These are phyloP conservation scores for Hirundichthys speculiger DNA, from an alignment of 2,113 vertebrate genomes.

Conservation along the genomic window DNA sequence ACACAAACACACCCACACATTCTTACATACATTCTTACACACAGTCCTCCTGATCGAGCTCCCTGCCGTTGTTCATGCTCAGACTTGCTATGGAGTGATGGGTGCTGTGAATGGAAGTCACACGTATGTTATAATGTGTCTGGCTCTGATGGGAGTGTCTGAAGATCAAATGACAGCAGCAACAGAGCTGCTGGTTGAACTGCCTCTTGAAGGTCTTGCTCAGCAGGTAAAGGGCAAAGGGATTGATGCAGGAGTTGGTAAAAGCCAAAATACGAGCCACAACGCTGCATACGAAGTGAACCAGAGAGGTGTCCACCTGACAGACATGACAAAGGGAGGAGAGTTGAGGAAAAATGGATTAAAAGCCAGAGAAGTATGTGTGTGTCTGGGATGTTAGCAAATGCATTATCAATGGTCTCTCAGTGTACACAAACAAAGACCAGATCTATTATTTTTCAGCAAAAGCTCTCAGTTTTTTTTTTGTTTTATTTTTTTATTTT, in stretches of 20 bases:
- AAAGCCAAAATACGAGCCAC: constrained; percentile 93
- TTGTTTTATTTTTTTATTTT: no score
- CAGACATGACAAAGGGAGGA: neutral
- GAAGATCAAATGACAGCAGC: constrained; percentile 79
- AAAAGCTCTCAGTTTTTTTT: no score
- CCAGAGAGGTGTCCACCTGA: constrained; percentile 91
- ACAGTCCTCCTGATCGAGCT: constrained; percentile 80
- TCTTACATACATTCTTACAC: constrained; percentile 63
- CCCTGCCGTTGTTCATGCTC: constrained; percentile 86
- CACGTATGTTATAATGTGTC: constrained; percentile 81
- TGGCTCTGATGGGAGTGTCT: constrained; percentile 77
- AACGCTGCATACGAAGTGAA: constrained; percentile 90
- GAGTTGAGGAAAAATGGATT: no score
- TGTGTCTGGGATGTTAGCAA: no score
- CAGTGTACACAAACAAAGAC: no score
- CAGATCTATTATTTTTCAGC: no score
- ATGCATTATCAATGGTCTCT: no score
- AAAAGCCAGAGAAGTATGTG: no score
- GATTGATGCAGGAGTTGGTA: constrained; percentile 95
- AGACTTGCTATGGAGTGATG: constrained; percentile 88
- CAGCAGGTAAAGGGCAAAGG: constrained; percentile 94
- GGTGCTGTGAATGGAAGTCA: constrained; percentile 91
- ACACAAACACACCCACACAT: no score
- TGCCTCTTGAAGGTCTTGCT: constrained; percentile 95
- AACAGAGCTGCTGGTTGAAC: constrained; percentile 93